Percentiles rank a stretch among this genome's conserved stretches.
These are phyloP conservation scores for Scaptomyza reducta DNA, from an alignment of 2,888 invertebrate genomes.

Conservation along the genomic window DNA sequence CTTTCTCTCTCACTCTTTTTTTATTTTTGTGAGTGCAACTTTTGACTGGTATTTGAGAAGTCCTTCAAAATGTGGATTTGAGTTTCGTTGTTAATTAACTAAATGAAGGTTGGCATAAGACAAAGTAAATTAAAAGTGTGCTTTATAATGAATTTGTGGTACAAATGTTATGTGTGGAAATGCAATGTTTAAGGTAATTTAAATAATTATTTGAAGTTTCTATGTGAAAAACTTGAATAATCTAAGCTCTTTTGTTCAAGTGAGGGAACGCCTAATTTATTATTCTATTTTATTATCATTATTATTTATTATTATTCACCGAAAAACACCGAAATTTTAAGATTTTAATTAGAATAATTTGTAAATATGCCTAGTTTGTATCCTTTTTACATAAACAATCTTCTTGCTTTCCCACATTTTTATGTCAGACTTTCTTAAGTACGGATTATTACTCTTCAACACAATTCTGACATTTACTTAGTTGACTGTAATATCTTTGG, in stretches of 20 bases:
- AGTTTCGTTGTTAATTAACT: constrained; percentile 21
- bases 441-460: not conserved
- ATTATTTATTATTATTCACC: too few relatives aligned
- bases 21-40: constrained; percentile 4
- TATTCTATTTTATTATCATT: too few relatives aligned
- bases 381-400: not conserved
- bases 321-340: too few relatives aligned
- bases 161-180: not conserved
- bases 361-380: too few relatives aligned
- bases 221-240: not conserved
- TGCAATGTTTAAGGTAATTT: not conserved
- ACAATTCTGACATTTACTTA: not conserved
- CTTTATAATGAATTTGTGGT: not conserved
- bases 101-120: not conserved
- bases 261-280: too few relatives aligned
- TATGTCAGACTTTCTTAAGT: not conserved
- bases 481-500: not conserved
- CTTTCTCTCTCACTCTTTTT: not conserved
- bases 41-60: constrained; percentile 18
- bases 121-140: not conserved
- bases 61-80: not conserved
- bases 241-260: too few relatives aligned
- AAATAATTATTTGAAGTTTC: not conserved
- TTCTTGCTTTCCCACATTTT: not conserved
- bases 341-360: too few relatives aligned